These are phyloP conservation scores for Encarsia formosa DNA, from an alignment of 2,888 invertebrate genomes.

Conservation along the genomic window DNA sequence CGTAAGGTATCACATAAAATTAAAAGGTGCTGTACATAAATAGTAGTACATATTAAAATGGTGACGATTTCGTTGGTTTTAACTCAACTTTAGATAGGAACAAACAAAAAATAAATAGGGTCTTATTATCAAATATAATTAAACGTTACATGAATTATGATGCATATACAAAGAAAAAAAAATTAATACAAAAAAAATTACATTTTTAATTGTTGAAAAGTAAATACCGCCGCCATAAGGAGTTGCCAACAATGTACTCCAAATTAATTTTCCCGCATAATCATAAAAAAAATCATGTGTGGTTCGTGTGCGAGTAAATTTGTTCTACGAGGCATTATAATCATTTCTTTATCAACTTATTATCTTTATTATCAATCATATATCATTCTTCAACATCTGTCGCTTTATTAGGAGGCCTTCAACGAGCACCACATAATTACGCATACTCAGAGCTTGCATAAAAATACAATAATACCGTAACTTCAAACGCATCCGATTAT, in stretches of 20 bases:
- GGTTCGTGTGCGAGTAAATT: constrained; percentile 24
- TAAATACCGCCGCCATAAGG: constrained; percentile 20
- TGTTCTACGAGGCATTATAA: constrained; percentile 17
- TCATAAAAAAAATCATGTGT: constrained; percentile 17
- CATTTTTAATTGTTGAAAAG: constrained; percentile 35
- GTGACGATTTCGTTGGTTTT: constrained; percentile 37
- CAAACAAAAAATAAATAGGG: constrained; percentile 48
- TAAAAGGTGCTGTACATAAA: constrained; percentile 49
- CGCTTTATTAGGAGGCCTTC: constrained; percentile 28
- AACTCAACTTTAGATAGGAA: constrained; percentile 48
- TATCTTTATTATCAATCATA: constrained; percentile 15
- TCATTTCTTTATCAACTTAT: constrained; percentile 7
- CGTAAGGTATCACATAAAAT: constrained; percentile 50
- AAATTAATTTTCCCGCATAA: constrained; percentile 17
- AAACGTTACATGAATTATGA: constrained; percentile 44
- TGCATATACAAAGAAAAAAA: constrained; percentile 40
- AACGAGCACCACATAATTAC: constrained; percentile 33
- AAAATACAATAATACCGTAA: constrained; percentile 35
- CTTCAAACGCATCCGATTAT: constrained; percentile 42
- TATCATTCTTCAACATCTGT: constrained; percentile 23
- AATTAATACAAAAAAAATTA: constrained; percentile 49
- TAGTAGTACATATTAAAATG: constrained; percentile 33
- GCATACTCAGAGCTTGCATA: constrained; percentile 30
- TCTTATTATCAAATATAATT: constrained; percentile 39
- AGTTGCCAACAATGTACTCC: constrained; percentile 23